These are phyloP conservation scores for Xestia sexstrigata DNA, from an alignment of 2,888 invertebrate species.

Conservation along the genomic window DNA sequence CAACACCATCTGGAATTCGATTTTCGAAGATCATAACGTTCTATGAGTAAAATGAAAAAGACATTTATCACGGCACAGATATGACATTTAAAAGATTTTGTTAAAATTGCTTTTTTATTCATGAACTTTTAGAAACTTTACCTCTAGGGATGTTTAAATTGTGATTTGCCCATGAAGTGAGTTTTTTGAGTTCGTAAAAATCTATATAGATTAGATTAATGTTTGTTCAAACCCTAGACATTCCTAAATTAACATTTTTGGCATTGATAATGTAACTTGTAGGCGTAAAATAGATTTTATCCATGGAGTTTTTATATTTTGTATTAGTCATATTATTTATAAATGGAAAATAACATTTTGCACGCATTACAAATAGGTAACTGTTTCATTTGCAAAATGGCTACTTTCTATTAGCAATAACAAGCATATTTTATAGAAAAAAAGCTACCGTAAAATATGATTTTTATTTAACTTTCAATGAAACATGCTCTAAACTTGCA, in stretches of 20 bases:
- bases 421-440: neutral
- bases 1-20: neutral
- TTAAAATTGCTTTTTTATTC: conserved; percentile 5
- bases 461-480: conserved; percentile 10
- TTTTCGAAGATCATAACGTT: neutral
- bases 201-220: conserved; percentile 26
- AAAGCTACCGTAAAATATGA: neutral
- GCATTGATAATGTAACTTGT: conserved; percentile 52
- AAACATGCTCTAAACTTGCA: neutral
- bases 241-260: conserved; percentile 67
- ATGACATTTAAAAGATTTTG: conserved; percentile 42
- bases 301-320: conserved; percentile 58
- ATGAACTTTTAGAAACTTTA: conserved; percentile 13
- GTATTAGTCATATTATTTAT: conserved; percentile 36
- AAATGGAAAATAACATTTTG: conserved; percentile 47
- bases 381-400: conserved; percentile 40
- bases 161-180: neutral
- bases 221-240: conserved; percentile 66
- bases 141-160: conserved; percentile 4
- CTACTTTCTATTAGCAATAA: conserved; percentile 12
- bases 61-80: neutral
- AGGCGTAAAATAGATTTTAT: conserved; percentile 44
- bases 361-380: conserved; percentile 49
- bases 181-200: conserved; percentile 32
- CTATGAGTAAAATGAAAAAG: neutral